phyloP scores from a whole-genome alignment of 2,113 vertebrate genomes.

The Nyctibius bracteatus region DNA sequence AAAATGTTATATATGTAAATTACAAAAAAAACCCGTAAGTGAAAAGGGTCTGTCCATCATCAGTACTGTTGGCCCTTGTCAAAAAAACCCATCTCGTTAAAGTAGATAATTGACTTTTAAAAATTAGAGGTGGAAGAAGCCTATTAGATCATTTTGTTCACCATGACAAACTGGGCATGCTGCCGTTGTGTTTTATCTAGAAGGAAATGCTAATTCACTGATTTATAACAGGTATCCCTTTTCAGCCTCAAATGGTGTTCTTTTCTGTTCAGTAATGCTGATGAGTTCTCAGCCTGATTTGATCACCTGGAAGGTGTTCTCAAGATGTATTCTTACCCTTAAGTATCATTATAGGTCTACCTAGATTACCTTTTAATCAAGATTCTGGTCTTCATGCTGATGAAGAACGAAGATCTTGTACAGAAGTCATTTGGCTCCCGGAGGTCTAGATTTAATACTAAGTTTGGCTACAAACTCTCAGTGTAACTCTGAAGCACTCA shows the following conservation, averaged over 20 bases:
- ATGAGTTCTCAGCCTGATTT: background rate
- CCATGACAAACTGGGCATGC: background rate
- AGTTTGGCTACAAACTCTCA: background rate
- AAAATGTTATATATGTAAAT: constrained; percentile 1
- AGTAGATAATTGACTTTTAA: background rate
- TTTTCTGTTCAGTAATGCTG: background rate
- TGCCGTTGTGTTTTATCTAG: background rate
- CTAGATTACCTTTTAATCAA: background rate
- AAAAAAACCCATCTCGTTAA: background rate
- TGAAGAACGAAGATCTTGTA: background rate
- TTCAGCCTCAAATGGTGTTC: background rate
- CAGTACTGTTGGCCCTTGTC: background rate
- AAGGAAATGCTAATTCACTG: background rate
- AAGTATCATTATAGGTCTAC: background rate
- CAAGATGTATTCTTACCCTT: background rate
- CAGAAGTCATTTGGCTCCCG: background rate
- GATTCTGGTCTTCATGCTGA: background rate
- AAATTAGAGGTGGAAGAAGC: constrained; percentile 9
- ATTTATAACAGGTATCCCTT: background rate
- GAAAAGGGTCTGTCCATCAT: background rate
- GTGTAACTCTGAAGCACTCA: background rate
- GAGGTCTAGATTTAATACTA: background rate
- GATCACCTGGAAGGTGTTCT: background rate
- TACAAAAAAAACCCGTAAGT: background rate
- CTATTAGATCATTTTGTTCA: background rate